Evolutionary conservation across 2,888 invertebrate genomes (phyloP), one percentile per base, ranked within the genome.

Genomic region (Ophioninae sp.): DNA sequence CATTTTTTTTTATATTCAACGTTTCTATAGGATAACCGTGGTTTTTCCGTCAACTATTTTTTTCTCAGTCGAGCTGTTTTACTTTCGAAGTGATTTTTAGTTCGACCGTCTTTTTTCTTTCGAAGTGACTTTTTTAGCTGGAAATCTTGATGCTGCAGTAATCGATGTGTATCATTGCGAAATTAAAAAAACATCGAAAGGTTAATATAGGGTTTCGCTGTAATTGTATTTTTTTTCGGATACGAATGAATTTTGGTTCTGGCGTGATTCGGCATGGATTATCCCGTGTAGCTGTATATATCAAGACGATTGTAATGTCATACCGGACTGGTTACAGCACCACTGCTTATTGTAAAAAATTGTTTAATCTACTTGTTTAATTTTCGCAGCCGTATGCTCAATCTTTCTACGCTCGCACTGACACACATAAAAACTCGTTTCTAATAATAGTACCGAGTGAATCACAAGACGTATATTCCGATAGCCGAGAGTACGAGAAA

Each of bases 291-390:
- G 30, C n/a, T 77, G 9, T 6, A 41, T 2, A 51, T 51, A 51
- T 51, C 13, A 17, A 5, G 30, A 59, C 41, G 44, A 68, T 44
- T 86, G 83, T 81, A 86, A 86, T 82, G 71, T 83, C 83, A 83
- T 83, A 83, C 86, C 83, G 51, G 83, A 58, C 58, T 75, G 56
- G 79, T 86, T 86, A 83, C 82, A 82, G 76, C 72, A 88, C 79
- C 75, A 79, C 65, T 59, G 44, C 75, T 84, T 82, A 84, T 84
- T 79, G 73, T 64, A 68, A 13, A 56, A 76, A 79, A 84, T 76
- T 84, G 84, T 84, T 82, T 76, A 63, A 84, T 82, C 81, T 69
- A 84, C 81, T 81, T 84, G 84, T 84, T 84, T 81, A 72, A 63
- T 79, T 79, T 56, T 76, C 73, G 63, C 59, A 61, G 71, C 61